Evolutionary conservation across 1,140 invertebrate species (phyloP).

Genomic region (Trichonephila inaurata): DNA sequence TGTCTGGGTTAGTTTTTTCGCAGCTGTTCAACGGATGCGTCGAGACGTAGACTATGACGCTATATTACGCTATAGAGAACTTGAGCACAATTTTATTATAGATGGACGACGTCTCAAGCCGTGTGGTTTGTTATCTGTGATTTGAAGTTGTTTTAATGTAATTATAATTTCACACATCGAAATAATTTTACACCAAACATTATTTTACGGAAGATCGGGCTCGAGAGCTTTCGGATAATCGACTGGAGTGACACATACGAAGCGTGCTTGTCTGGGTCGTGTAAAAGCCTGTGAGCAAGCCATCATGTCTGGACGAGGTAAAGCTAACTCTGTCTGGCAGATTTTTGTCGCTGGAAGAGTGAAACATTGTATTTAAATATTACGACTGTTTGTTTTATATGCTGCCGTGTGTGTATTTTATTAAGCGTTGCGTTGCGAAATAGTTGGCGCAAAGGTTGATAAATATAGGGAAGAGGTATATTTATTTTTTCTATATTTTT

Average conservation of each 20-base stretch:
- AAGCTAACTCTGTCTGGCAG: slow-evolving; percentile 71
- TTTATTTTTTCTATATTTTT: slow-evolving; percentile 28
- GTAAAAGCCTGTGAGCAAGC: slow-evolving; percentile 62
- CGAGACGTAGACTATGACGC: slow-evolving; percentile 74
- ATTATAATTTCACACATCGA: slow-evolving; percentile 15
- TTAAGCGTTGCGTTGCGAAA: slow-evolving; percentile 34
- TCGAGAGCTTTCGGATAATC: slow-evolving; percentile 51
- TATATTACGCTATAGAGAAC: slow-evolving; percentile 47
- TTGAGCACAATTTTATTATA: slow-evolving; percentile 49
- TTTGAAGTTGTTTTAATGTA: slow-evolving; percentile 39
- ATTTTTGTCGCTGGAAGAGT: slow-evolving; percentile 62
- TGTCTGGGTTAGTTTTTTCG: slow-evolving; percentile 77
- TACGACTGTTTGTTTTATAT: slow-evolving; percentile 64
- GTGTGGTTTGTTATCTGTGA: slow-evolving; percentile 42
- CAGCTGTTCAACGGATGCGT: slow-evolving; percentile 75
- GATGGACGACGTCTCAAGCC: slow-evolving; percentile 33
- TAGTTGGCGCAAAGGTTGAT: slow-evolving; percentile 29
- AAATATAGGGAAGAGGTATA: slow-evolving; percentile 27
- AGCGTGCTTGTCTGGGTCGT: slow-evolving; percentile 73
- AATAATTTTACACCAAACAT: neutral
- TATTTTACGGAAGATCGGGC: slow-evolving; percentile 41
- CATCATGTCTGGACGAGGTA: slow-evolving; percentile 76
- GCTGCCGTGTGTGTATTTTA: slow-evolving; percentile 34
- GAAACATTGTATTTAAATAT: slow-evolving; percentile 72
- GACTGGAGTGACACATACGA: slow-evolving; percentile 65